A percentile compares a stretch with the other conserved stretches of the same genome.
These are phyloP conservation scores for Montipora sp. DNA, from an alignment of 64 coral and sea anemone species.

Conservation along the genomic window DNA sequence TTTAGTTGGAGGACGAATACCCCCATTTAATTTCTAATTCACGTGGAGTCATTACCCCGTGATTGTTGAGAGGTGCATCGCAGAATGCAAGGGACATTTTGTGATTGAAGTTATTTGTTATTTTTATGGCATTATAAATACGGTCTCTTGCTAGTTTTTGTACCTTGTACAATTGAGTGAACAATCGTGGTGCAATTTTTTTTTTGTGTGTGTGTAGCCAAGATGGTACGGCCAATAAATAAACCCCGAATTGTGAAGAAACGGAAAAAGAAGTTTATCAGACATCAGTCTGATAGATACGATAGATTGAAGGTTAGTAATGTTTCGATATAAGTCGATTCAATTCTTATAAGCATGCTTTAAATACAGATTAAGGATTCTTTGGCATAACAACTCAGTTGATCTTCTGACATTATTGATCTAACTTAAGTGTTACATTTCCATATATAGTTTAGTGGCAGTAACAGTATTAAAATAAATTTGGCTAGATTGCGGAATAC, in stretches of 20 bases:
- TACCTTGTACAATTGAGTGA: background rate
- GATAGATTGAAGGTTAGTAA: slow-evolving; percentile 84
- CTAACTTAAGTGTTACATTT: no score
- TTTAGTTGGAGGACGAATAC: no score
- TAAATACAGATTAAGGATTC: background rate
- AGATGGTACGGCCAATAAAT: slow-evolving; percentile 84
- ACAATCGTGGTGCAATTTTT: background rate
- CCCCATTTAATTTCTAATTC: background rate
- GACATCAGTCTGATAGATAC: slow-evolving; percentile 98
- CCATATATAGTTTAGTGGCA: no score
- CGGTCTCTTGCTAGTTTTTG: background rate
- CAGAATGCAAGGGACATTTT: background rate
- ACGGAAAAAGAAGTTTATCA: slow-evolving; percentile 93
- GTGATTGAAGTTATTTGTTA: background rate
- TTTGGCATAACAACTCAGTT: no score
- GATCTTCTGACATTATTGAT: no score
- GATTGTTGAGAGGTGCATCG: no score
- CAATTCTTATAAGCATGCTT: background rate
- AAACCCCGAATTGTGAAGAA: slow-evolving; percentile 92
- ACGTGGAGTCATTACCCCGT: background rate
- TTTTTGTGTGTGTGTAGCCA: slow-evolving; percentile 24
- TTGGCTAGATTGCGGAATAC: no score
- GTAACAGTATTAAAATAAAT: no score
- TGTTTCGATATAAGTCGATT: background rate
- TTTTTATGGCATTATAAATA: background rate